Evolutionary conservation across 2,113 vertebrate species (phyloP).

Genomic region (Ictalurus punctatus): DNA sequence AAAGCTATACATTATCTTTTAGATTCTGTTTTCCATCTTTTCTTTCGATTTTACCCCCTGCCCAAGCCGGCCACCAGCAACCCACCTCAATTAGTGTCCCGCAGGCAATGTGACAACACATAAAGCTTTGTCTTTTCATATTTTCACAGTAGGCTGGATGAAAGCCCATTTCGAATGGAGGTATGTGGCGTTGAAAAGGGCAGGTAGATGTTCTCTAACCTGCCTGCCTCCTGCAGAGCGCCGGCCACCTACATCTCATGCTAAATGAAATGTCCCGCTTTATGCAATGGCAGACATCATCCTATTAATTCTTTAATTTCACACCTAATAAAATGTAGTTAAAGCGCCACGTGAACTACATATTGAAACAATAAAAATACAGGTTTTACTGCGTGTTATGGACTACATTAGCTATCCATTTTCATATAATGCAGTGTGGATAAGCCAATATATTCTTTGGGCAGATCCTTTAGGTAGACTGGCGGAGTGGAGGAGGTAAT

Average conservation of each 20-base stretch:
- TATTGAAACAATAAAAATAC: slow-evolving; percentile 61
- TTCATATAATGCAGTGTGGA: slow-evolving; percentile 50
- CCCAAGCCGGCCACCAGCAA: slow-evolving; percentile 46
- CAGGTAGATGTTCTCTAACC: slow-evolving; percentile 46
- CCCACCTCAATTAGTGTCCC: slow-evolving; percentile 64
- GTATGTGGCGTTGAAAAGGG: slow-evolving; percentile 49
- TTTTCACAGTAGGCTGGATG: slow-evolving; percentile 61
- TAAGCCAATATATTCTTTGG: slow-evolving; percentile 50
- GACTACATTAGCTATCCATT: slow-evolving; percentile 51
- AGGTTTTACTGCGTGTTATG: slow-evolving; percentile 59
- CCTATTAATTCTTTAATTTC: slow-evolving; percentile 74
- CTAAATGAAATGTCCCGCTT: slow-evolving; percentile 49
- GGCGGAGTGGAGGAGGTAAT: slow-evolving; percentile 39
- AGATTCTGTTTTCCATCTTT: slow-evolving; percentile 36
- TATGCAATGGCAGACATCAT: slow-evolving; percentile 60
- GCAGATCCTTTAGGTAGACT: slow-evolving; percentile 49
- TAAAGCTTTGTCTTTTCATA: slow-evolving; percentile 62
- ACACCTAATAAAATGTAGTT: slow-evolving; percentile 72
- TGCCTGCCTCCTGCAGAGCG: slow-evolving; percentile 43
- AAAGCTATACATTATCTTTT: slow-evolving; percentile 49
- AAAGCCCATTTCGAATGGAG: slow-evolving; percentile 57
- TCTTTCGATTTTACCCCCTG: slow-evolving; percentile 36
- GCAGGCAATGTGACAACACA: slow-evolving; percentile 60
- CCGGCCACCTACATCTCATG: slow-evolving; percentile 31
- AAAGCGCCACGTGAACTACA: slow-evolving; percentile 56